phyloP scores from a whole-genome alignment of 2,113 vertebrate species.

The Phyllostomus discolor region DNA sequence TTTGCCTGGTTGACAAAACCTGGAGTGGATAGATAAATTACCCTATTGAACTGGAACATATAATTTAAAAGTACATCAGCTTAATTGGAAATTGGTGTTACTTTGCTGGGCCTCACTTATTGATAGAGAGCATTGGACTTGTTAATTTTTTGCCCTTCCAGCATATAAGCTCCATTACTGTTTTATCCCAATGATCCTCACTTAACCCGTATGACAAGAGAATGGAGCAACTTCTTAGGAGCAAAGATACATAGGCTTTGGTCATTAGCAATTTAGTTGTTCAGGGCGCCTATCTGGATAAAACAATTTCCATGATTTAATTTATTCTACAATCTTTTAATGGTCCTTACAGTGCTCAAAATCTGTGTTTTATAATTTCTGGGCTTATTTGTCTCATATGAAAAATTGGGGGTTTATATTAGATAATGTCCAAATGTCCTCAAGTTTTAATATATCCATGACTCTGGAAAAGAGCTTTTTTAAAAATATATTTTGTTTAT shows the following conservation, averaged over 20 bases:
- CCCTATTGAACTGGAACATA: background rate
- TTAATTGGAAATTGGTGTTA: background rate
- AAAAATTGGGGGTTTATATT: background rate
- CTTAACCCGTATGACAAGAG: background rate
- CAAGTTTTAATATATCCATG: background rate
- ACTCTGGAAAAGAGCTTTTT: background rate
- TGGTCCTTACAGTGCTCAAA: background rate
- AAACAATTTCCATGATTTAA: background rate
- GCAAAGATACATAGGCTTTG: background rate
- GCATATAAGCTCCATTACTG: background rate
- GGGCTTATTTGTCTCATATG: background rate
- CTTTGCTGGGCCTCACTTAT: background rate
- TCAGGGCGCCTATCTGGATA: background rate
- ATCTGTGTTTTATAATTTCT: background rate
- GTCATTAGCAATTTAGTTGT: background rate
- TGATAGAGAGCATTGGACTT: background rate
- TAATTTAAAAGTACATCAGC: slow-evolving; percentile 5
- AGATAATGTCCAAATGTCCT: background rate
- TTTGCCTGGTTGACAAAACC: slow-evolving; percentile 29
- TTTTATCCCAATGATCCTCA: background rate
- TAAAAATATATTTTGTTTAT: background rate
- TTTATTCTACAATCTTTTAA: background rate
- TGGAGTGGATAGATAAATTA: background rate
- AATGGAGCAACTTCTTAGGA: background rate
- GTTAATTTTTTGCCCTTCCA: slow-evolving; percentile 8